These are phyloP conservation scores for Aspiorhynchus laticeps DNA, from an alignment of 2,113 vertebrate genomes.

Conservation along the genomic window DNA sequence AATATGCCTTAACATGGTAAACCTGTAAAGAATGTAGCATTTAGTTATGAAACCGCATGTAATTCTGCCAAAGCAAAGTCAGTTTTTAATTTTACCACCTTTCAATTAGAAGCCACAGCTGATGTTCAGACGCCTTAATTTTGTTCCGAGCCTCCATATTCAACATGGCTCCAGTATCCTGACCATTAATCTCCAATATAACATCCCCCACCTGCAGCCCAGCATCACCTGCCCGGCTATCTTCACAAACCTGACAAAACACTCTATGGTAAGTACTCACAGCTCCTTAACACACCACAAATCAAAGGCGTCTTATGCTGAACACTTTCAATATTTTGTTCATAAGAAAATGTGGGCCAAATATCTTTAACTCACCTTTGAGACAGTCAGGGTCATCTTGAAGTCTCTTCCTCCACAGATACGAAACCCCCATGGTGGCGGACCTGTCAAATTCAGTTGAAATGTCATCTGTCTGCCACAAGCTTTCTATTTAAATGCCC, in stretches of 20 bases:
- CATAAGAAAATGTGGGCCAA: neutral
- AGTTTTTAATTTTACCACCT: constrained; percentile 63
- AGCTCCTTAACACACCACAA: neutral
- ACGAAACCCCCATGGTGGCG: neutral
- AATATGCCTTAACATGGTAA: neutral
- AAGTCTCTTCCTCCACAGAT: constrained; percentile 13
- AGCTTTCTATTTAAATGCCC: neutral
- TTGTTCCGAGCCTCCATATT: constrained; percentile 79
- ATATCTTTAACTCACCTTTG: neutral
- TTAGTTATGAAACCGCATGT: neutral
- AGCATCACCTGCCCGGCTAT: neutral
- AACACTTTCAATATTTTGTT: neutral
- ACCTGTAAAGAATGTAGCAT: neutral
- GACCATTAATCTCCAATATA: constrained; percentile 77
- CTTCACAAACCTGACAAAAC: neutral
- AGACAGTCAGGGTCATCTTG: neutral
- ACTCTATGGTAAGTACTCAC: neutral
- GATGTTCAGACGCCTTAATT: constrained; percentile 71
- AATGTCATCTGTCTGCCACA: neutral
- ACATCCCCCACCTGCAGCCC: constrained; percentile 34
- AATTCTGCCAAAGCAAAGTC: neutral
- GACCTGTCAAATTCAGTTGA: neutral
- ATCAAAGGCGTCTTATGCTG: neutral
- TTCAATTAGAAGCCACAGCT: constrained; percentile 72
- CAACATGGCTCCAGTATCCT: constrained; percentile 71